These are phyloP conservation scores for Neelides sp. DNA, from an alignment of 1,140 invertebrate species.

Conservation along the genomic window DNA sequence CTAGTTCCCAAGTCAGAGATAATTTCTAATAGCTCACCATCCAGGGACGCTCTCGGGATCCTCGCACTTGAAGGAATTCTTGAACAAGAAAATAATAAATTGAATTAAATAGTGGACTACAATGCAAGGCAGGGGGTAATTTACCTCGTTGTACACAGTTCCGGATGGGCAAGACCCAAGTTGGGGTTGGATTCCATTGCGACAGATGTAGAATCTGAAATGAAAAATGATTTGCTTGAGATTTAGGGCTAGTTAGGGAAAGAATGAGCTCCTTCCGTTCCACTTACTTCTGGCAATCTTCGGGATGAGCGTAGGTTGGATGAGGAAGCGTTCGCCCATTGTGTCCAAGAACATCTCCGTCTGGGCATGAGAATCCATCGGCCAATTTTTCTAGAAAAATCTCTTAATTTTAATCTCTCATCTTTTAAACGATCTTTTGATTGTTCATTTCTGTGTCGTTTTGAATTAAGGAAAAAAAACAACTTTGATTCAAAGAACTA, in stretches of 20 bases:
- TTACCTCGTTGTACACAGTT: slow-evolving; percentile 67
- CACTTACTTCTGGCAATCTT: slow-evolving; percentile 51
- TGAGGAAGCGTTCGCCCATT: slow-evolving; percentile 58
- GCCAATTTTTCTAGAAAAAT: slow-evolving; percentile 46
- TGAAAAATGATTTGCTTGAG: too few species aligned
- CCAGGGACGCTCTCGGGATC: slow-evolving; percentile 63
- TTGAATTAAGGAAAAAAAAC: too few species aligned
- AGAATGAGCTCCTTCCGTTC: too few species aligned
- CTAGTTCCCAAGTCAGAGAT: too few species aligned
- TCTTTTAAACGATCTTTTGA: not conserved
- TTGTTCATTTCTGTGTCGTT: not conserved
- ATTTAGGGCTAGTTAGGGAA: not conserved
- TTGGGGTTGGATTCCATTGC: slow-evolving; percentile 61
- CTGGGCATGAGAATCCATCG: slow-evolving; percentile 64
- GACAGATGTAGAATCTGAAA: slow-evolving; percentile 59
- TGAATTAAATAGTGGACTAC: too few species aligned
- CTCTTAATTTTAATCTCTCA: slow-evolving; percentile 2
- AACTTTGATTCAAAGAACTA: too few species aligned
- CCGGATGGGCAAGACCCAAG: slow-evolving; percentile 59
- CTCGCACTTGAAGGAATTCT: slow-evolving; percentile 70
- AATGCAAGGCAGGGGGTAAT: too few species aligned
- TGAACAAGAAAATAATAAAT: too few species aligned
- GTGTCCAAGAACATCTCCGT: slow-evolving; percentile 51
- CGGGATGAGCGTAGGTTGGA: slow-evolving; percentile 64
- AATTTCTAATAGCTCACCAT: slow-evolving; percentile 67